Percentiles rank a stretch among this genome's conserved stretches.
Conservation (phyloP, 2,797 vertebrate genomes). For the Megalops cyprinoides region DNA sequence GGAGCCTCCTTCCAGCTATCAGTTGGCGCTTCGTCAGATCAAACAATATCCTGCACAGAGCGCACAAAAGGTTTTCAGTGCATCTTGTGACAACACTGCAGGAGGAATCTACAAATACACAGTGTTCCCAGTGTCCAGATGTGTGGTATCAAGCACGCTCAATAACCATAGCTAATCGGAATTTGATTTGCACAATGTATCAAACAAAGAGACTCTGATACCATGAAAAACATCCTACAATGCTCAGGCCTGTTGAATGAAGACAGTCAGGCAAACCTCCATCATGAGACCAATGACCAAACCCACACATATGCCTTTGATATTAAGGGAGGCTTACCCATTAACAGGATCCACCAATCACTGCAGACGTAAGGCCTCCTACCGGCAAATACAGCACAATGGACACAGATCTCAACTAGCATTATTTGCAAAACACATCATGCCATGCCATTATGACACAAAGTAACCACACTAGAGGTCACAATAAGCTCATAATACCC, state of each 20-base stretch:
- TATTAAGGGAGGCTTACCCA: background rate
- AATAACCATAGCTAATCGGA: conserved; percentile 38
- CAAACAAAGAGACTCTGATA: conserved; percentile 34
- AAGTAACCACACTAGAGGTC: too few relatives aligned
- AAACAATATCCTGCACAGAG: conserved; percentile 34
- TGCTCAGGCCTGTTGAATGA: background rate
- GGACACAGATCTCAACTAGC: background rate
- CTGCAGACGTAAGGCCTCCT: background rate
- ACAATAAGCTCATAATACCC: too few relatives aligned
- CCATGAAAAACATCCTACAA: conserved; percentile 23
- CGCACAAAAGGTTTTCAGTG: conserved; percentile 37
- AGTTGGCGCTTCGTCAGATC: conserved; percentile 27
- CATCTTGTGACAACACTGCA: conserved; percentile 31
- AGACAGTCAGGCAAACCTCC: background rate
- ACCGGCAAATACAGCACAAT: background rate
- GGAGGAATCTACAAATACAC: conserved; percentile 37
- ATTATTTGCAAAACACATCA: too few relatives aligned
- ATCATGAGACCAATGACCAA: background rate
- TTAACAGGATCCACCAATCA: background rate
- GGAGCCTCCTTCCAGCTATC: conserved; percentile 21
- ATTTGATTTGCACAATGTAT: conserved; percentile 37
- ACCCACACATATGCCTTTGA: background rate
- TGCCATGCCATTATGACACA: too few relatives aligned
- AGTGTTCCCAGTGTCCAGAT: conserved; percentile 56
- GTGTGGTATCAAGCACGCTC: background rate